Percentiles rank a stretch among this genome's conserved stretches.
These are phyloP conservation scores for Tenthredo amoena DNA, from an alignment of 2,888 invertebrate species.

Conservation along the genomic window DNA sequence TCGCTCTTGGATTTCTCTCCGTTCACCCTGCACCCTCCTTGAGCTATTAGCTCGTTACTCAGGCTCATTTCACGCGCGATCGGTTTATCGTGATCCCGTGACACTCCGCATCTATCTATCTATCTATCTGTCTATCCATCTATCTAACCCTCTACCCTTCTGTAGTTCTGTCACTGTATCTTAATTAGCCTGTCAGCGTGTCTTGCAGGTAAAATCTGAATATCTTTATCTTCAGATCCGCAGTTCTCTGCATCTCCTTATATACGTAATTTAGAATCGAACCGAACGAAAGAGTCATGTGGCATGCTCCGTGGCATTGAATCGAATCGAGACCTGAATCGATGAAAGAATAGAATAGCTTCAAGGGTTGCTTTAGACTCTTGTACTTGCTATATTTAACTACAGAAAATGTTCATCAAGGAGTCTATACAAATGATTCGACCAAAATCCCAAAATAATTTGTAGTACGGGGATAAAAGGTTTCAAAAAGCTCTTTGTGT, in stretches of 20 bases:
- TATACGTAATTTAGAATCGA: background rate
- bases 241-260: too few species aligned
- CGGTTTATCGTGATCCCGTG: constrained; percentile 50
- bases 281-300: background rate
- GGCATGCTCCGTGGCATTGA: too few species aligned
- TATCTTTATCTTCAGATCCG: background rate
- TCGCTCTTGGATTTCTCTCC: constrained; percentile 41
- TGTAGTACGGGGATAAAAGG: too few species aligned
- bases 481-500: too few species aligned
- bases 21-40: background rate
- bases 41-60: constrained; percentile 52
- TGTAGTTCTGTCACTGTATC: background rate
- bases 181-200: background rate
- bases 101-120: constrained; percentile 35
- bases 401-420: too few species aligned
- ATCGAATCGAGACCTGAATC: too few species aligned
- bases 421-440: too few species aligned
- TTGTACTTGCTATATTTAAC: too few species aligned
- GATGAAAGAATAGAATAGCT: too few species aligned
- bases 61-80: constrained; percentile 53
- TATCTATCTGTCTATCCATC: background rate
- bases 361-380: too few species aligned
- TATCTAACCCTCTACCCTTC: background rate
- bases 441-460: too few species aligned
- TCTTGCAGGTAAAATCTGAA: background rate